Conservation (phyloP, 2,888 invertebrate genomes). For the Cabera pusaria region DNA sequence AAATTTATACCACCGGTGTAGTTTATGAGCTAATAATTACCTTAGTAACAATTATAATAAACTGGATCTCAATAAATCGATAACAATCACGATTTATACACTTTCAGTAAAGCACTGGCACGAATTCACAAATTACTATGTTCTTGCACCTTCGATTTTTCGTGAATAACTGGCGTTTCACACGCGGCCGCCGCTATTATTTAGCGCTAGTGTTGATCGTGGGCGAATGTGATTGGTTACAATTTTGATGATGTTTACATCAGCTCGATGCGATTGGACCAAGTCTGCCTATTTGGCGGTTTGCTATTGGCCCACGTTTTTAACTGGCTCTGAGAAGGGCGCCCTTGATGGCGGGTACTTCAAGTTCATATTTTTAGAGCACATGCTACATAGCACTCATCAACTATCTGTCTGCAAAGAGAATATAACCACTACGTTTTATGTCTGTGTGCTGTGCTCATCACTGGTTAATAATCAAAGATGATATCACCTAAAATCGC, state of each 20-base stretch:
- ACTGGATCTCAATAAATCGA: conserved; percentile 40
- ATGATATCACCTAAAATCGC: no score
- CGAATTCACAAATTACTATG: conserved; percentile 48
- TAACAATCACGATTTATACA: conserved; percentile 65
- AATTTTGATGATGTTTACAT: conserved; percentile 66
- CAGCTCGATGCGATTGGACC: conserved; percentile 67
- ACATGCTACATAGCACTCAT: no score
- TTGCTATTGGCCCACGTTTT: conserved; percentile 87
- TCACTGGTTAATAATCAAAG: no score
- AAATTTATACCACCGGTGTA: conserved; percentile 6
- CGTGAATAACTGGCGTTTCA: conserved; percentile 71
- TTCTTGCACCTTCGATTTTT: conserved; percentile 64
- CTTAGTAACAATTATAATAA: conserved; percentile 40
- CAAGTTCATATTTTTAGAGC: no score
- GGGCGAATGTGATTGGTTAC: conserved; percentile 79
- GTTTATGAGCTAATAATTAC: conserved; percentile 44
- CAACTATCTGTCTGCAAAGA: no score
- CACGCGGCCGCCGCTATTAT: conserved; percentile 75
- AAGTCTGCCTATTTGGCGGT: conserved; percentile 80
- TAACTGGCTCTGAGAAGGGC: conserved; percentile 54
- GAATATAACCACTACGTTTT: no score
- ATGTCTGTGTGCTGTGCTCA: no score
- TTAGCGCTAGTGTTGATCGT: conserved; percentile 85
- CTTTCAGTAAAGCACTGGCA: conserved; percentile 51
- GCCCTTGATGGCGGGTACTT: conserved; percentile 56